phyloP scores from a whole-genome alignment of 2,113 vertebrate genomes.

The Synchiropus splendidus region DNA sequence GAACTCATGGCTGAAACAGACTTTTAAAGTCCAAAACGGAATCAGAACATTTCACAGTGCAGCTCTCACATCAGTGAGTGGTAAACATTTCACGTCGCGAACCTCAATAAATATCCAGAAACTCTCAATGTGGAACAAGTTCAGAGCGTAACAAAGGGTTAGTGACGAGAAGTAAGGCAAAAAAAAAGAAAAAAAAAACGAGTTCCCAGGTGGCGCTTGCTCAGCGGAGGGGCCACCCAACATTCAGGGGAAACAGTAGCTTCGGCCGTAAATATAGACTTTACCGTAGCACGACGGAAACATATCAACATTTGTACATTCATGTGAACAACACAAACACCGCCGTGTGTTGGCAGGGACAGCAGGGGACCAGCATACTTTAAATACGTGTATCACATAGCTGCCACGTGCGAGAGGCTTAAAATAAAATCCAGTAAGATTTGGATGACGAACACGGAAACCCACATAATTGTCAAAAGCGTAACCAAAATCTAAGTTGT shows the following conservation, averaged over 20 bases:
- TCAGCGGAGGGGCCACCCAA: no score
- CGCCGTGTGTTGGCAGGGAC: no score
- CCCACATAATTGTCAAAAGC: slow-evolving; percentile 31
- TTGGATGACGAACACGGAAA: no score
- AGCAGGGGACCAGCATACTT: no score
- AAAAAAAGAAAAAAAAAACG: slow-evolving; percentile 12
- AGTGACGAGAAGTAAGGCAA: slow-evolving; percentile 47
- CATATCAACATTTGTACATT: slow-evolving; percentile 51
- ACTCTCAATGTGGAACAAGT: slow-evolving; percentile 7
- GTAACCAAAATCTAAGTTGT: slow-evolving; percentile 1
- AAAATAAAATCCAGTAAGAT: no score
- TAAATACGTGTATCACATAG: neutral
- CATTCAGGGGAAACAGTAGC: slow-evolving; percentile 9
- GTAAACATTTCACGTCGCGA: slow-evolving; percentile 61
- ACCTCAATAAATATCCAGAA: no score
- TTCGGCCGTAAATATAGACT: slow-evolving; percentile 8
- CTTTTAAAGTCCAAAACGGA: slow-evolving; percentile 31
- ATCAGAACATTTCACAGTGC: slow-evolving; percentile 63
- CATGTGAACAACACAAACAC: slow-evolving; percentile 16
- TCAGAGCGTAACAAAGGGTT: no score
- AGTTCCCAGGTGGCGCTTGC: slow-evolving; percentile 19
- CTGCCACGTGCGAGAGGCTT: no score
- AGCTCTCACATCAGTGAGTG: slow-evolving; percentile 44
- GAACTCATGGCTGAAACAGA: slow-evolving; percentile 23
- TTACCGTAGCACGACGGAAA: slow-evolving; percentile 26